These are phyloP conservation scores for Lophotis ruficrista DNA, from an alignment of 2,113 vertebrate species.

Conservation along the genomic window DNA sequence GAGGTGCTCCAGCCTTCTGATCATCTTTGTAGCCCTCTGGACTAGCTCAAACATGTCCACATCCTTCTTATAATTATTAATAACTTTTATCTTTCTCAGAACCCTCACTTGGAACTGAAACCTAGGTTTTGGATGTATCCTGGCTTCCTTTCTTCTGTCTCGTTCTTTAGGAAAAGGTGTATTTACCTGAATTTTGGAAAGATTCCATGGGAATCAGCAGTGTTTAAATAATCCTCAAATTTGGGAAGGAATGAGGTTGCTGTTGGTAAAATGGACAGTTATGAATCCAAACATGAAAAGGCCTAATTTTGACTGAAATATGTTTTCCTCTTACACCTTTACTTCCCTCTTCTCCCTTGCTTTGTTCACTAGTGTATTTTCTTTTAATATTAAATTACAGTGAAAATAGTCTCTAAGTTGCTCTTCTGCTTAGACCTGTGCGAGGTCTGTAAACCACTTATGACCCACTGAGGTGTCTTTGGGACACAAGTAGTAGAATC, in stretches of 20 bases:
- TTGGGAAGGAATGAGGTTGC: background rate
- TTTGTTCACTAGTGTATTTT: background rate
- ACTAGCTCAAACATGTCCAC: too few relatives aligned
- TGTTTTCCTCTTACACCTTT: background rate
- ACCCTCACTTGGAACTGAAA: background rate
- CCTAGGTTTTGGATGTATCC: background rate
- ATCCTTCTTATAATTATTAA: background rate
- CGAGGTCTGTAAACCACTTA: background rate
- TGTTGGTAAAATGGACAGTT: background rate
- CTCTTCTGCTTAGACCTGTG: background rate
- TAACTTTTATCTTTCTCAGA: background rate
- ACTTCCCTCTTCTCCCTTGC: background rate
- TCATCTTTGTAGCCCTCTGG: background rate
- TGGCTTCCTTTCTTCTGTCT: background rate
- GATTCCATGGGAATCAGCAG: background rate
- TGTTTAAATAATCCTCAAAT: background rate
- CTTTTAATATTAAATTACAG: background rate
- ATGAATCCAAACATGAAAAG: background rate
- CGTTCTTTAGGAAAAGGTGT: background rate
- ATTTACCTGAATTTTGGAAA: background rate
- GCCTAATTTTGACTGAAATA: background rate
- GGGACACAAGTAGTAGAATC: background rate
- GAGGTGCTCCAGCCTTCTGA: background rate
- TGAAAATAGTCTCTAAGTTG: background rate
- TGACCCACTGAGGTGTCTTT: background rate